phyloP scores from a whole-genome alignment of 1,140 invertebrate genomes.

The Atopsyche davidsoni region DNA sequence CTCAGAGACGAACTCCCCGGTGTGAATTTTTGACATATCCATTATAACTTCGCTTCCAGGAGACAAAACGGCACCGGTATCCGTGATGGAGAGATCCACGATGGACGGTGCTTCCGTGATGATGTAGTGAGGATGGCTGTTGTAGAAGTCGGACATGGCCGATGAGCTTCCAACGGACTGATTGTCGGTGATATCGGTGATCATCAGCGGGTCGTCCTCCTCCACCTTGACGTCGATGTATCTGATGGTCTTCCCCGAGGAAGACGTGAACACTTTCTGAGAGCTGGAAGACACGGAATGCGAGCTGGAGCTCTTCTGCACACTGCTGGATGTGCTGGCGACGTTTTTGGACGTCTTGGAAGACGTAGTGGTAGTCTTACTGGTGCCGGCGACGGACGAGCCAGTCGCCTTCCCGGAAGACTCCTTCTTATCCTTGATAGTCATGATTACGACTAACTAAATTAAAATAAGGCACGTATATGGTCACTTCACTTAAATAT shows the following conservation, averaged over 20 bases:
- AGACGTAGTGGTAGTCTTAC: constrained; percentile 13
- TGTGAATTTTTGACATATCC: constrained; percentile 42
- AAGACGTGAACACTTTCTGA: constrained; percentile 40
- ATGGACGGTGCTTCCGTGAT: constrained; percentile 49
- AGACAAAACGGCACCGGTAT: not conserved
- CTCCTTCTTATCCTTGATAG: constrained; percentile 27
- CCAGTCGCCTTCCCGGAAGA: constrained; percentile 8
- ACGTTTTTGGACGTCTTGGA: constrained; percentile 4
- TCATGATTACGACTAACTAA: constrained; percentile 18
- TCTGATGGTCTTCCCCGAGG: constrained; percentile 45
- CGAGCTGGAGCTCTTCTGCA: constrained; percentile 25
- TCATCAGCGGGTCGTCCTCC: constrained; percentile 48
- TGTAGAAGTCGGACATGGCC: constrained; percentile 43
- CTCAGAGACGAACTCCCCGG: constrained; percentile 42
- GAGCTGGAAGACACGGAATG: constrained; percentile 38
- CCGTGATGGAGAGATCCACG: constrained; percentile 34
- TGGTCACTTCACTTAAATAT: too few relatives aligned
- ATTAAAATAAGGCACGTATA: constrained; percentile 9
- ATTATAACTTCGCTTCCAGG: constrained; percentile 39
- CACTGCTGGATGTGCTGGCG: constrained; percentile 10
- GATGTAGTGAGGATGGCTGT: constrained; percentile 47
- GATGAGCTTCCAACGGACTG: constrained; percentile 44
- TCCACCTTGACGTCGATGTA: constrained; percentile 49
- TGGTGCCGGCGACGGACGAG: constrained; percentile 9
- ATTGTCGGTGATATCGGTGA: constrained; percentile 46